Conservation (phyloP, 1,140 invertebrate genomes). For the Andricus grossulariae region DNA sequence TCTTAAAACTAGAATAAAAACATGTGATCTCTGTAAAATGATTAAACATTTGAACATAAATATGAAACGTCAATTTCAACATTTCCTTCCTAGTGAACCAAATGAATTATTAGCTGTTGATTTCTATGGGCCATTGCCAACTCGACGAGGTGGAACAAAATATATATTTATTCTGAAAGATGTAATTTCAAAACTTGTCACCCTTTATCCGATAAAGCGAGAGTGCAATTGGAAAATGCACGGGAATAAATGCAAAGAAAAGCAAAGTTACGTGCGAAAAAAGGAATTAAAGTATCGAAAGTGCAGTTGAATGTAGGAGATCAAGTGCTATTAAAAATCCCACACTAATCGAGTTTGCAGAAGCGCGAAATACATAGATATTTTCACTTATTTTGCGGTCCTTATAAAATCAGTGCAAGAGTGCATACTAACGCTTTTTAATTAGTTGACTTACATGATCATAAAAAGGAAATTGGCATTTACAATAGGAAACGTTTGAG, state of each 20-base stretch:
- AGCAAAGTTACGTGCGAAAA: not conserved
- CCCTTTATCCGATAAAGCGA: too few relatives aligned
- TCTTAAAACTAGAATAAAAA: too few relatives aligned
- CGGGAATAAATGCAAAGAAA: not conserved
- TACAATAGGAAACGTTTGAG: too few relatives aligned
- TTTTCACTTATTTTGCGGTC: not conserved
- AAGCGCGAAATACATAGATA: not conserved
- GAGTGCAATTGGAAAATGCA: too few relatives aligned
- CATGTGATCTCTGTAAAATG: too few relatives aligned
- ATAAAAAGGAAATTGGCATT: not conserved
- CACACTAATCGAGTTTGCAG: too few relatives aligned
- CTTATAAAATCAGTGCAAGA: not conserved
- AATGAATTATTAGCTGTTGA: slow-evolving; percentile 36
- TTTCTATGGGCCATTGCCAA: slow-evolving; percentile 39
- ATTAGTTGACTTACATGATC: not conserved
- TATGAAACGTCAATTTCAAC: too few relatives aligned
- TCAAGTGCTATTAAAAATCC: too few relatives aligned
- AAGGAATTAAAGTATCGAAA: not conserved
- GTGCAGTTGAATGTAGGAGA: too few relatives aligned
- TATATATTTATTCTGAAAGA: slow-evolving; percentile 37
- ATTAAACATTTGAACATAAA: too few relatives aligned
- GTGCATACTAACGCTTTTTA: not conserved
- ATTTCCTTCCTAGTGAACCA: slow-evolving; percentile 10
- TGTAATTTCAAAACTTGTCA: slow-evolving; percentile 34
- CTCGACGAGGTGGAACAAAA: slow-evolving; percentile 5